Evolutionary conservation across 2,113 vertebrate species (phyloP), one percentile per base, ranked within the genome.

Genomic region (Platysteira castanea): DNA sequence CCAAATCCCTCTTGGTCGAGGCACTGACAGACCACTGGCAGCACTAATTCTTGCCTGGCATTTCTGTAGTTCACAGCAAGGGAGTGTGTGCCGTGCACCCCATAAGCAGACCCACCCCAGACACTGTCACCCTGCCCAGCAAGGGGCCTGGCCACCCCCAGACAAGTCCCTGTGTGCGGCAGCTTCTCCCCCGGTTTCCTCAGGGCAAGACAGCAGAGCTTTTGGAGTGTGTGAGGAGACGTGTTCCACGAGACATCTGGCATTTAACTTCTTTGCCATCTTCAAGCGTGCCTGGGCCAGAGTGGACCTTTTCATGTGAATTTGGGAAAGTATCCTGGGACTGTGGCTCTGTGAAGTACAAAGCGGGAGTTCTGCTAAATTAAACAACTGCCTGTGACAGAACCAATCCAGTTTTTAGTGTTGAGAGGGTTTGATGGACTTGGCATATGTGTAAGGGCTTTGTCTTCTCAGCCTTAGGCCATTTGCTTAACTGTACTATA

Each of bases 71-170:
- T 56, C 5, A 1, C 3, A 33, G 7, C 12, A 22, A 27, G 44
- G 0, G 0, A 22, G 23, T 1, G 17, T 8, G 28, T 27, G 60
- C 52, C 0, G 2, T 56, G 39, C 30, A 19, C 7, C 1, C 0
- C 37, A 1, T 3, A 2, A 35, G 15, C 19, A 50, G 56, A 3
- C 20, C 27, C 11, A 13, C 35, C 28, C n/a, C 49, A 52, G 41
- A 23, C 21, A 23, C 61, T 11, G 26, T 20, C 67, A 13, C 37
- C 4, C 47, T 4, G 2, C 24, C 74, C 57, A 42, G 54, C 13
- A 11, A 15, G 3, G 15, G 31, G 31, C 20, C 81, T 80, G 63
- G 20, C n/a, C 13, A 0, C 31, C 23, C 53, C 46, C n/a, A 59
- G 11, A 31, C 26, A 10, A 6, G 3, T 9, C 53, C 11, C 5